Evolutionary conservation across 2,113 vertebrate species (phyloP), one percentile per base, ranked within the genome.

Genomic region (Athene cunicularia): DNA sequence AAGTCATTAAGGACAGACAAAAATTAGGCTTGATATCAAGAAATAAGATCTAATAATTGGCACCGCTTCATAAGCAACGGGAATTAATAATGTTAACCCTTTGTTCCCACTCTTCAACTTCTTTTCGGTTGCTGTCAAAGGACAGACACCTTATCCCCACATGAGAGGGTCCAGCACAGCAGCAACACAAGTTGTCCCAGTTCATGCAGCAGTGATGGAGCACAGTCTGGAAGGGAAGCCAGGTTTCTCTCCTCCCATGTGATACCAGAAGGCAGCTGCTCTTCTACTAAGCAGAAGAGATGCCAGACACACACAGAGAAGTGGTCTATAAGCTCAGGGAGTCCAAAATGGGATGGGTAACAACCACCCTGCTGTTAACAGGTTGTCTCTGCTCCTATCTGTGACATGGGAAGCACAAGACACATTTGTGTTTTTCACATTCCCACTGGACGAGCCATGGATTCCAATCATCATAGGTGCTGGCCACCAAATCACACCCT

Each of bases 1-100:
- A 95, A 95, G 71, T 86, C 77, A 96, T 90, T 93, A 93, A 95
- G 81, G 39, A 88, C 41, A 1, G 91, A 58, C 87, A 95, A 97
- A 91, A 95, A 94, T 83, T 88, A 96, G 79, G 50, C 84, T 83
- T 70, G 58, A 22, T 90, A 95, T 91, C 94, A 97, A 73, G 89
- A 94, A 95, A 73, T 66, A 91, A 72, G 86, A 91, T 94, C 66
- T 95, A 93, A 81, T 96, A 93, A 97, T 83, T 91, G 89, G 66
- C 85, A 82, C 58, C 39, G 53, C 64, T 95, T 93, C 86, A 75
- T 45, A 81, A 93, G 77, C 41, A 49, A 70, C 1, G 22, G 66
- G 59, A 95, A 95, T 94, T 91, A 89, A 68, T 20, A 60, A 62
- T 3, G 18, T 93, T 89, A 96, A 95, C 81, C 73, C 68, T 85